Conservation (phyloP, 2,113 vertebrate species). For the Hirundichthys speculiger region DNA sequence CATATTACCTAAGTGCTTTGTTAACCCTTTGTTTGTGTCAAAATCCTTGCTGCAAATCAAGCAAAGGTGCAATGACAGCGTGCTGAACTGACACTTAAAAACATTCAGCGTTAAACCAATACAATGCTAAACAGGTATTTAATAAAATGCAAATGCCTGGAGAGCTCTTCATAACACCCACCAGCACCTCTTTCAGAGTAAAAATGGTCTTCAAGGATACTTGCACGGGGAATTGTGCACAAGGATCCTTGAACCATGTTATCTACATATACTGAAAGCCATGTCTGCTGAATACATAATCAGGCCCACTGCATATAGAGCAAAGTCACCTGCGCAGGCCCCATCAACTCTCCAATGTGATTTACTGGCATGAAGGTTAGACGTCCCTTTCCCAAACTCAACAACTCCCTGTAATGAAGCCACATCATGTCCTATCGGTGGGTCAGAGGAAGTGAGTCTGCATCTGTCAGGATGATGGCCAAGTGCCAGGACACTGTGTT, state of each 20-base stretch:
- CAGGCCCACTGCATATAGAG: constrained; percentile 6
- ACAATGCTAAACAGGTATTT: not conserved
- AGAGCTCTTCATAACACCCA: constrained; percentile 16
- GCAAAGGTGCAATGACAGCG: not conserved
- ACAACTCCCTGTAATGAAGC: constrained; percentile 29
- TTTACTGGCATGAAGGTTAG: constrained; percentile 49
- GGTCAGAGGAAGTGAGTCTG: constrained; percentile 49
- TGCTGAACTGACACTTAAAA: not conserved
- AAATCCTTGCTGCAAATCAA: not conserved
- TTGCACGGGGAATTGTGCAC: not conserved
- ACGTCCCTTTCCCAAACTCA: constrained; percentile 21
- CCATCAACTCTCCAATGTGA: constrained; percentile 13
- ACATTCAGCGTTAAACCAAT: not conserved
- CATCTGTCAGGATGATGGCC: constrained; percentile 50
- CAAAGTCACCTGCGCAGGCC: not conserved
- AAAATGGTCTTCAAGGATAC: constrained; percentile 25
- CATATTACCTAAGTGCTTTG: constrained; percentile 55
- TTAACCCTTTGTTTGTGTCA: constrained; percentile 40
- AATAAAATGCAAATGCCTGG: constrained; percentile 15
- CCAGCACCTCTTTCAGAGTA: not conserved
- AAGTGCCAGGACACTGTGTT: constrained; percentile 61
- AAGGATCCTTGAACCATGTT: not conserved
- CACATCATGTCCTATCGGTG: constrained; percentile 35
- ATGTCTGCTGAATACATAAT: constrained; percentile 10
- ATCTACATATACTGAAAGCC: not conserved